These are phyloP conservation scores for Vombatus ursinus DNA, from an alignment of 2,113 vertebrate species.

Conservation along the genomic window DNA sequence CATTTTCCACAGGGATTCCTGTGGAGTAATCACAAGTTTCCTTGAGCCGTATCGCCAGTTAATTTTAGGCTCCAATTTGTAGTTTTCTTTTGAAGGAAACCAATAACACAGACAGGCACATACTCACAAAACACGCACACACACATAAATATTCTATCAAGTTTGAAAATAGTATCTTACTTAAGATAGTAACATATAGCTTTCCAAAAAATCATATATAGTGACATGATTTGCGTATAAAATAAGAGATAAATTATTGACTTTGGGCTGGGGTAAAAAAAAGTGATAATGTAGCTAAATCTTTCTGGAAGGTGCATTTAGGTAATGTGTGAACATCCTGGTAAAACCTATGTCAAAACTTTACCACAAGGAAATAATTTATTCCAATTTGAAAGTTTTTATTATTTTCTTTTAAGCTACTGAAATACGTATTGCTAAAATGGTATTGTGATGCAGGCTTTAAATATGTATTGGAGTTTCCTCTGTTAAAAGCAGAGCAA, in stretches of 20 bases:
- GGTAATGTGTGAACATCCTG: background rate
- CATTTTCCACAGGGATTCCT: conserved; percentile 13
- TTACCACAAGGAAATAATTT: background rate
- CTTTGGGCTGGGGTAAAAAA: background rate
- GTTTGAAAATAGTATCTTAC: background rate
- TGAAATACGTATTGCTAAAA: background rate
- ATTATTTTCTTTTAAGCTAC: background rate
- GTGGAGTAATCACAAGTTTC: conserved; percentile 7
- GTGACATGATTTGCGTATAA: background rate
- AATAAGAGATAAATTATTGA: background rate
- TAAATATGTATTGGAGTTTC: background rate
- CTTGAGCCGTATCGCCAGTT: background rate
- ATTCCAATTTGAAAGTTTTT: background rate
- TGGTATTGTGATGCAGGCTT: background rate
- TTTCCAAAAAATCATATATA: background rate
- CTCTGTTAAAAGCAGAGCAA: background rate
- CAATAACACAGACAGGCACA: background rate
- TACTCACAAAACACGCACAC: background rate
- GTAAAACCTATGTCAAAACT: background rate
- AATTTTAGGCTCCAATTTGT: background rate
- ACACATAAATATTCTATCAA: background rate
- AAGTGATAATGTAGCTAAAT: background rate
- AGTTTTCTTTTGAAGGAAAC: background rate
- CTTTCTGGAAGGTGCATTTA: background rate
- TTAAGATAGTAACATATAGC: background rate